Evolutionary conservation across 1,140 invertebrate genomes (phyloP).

Genomic region (Lordiphosa collinella): DNA sequence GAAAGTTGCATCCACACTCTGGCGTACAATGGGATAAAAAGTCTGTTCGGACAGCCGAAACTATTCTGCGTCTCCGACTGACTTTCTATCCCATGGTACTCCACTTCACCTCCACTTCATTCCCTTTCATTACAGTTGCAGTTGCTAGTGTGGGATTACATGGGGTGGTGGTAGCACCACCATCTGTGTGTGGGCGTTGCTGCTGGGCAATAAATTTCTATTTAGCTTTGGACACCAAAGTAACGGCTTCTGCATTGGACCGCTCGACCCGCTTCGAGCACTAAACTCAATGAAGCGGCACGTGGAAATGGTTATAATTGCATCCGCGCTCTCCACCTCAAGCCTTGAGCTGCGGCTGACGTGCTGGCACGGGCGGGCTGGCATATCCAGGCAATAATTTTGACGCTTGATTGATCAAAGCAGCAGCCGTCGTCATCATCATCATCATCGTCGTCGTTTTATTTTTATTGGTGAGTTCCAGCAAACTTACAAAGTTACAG

Average conservation of each 20-base stretch:
- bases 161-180: neutral
- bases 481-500: slow-evolving; percentile 39
- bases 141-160: too few species aligned
- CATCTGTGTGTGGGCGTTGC: slow-evolving; percentile 49
- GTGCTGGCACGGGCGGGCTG: slow-evolving; percentile 31
- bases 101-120: slow-evolving; percentile 14
- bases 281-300: slow-evolving; percentile 68
- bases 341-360: slow-evolving; percentile 22
- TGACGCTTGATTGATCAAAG: slow-evolving; percentile 77
- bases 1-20: slow-evolving; percentile 11
- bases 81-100: slow-evolving; percentile 10
- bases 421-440: slow-evolving; percentile 36
- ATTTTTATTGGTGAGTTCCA: slow-evolving; percentile 41
- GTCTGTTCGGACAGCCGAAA: too few species aligned
- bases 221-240: slow-evolving; percentile 55
- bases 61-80: too few species aligned
- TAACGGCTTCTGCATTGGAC: slow-evolving; percentile 40
- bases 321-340: slow-evolving; percentile 46
- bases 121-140: slow-evolving; percentile 36
- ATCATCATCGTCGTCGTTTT: slow-evolving; percentile 11
- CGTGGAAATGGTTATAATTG: slow-evolving; percentile 76
- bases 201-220: slow-evolving; percentile 75
- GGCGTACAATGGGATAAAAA: neutral
- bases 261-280: slow-evolving; percentile 26
- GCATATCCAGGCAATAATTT: slow-evolving; percentile 63